Percentiles rank a stretch among this genome's conserved stretches.
These are phyloP conservation scores for Oscheius sp. DNA, from an alignment of 2,888 invertebrate genomes.

Conservation along the genomic window DNA sequence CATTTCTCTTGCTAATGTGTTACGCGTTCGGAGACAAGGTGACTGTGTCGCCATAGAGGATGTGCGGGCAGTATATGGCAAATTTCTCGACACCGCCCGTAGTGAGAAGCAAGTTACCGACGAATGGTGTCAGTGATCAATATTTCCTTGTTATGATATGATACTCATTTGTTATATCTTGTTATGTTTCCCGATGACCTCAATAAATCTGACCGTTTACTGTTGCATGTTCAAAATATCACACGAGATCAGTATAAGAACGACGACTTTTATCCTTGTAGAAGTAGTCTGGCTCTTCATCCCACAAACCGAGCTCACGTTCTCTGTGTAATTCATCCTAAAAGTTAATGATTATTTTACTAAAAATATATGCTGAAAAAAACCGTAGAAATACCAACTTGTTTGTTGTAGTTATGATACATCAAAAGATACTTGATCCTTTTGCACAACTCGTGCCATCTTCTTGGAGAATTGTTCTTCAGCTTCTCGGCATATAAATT, in stretches of 20 bases:
- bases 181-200: slow-evolving; percentile 26
- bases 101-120: slow-evolving; percentile 50
- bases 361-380: not conserved
- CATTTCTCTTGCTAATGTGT: slow-evolving; percentile 93
- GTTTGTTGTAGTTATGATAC: slow-evolving; percentile 73
- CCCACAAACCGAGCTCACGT: slow-evolving; percentile 72
- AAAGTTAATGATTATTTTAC: slow-evolving; percentile 9
- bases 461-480: slow-evolving; percentile 65
- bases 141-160: not conserved
- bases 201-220: slow-evolving; percentile 18
- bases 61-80: slow-evolving; percentile 91
- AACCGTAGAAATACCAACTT: slow-evolving; percentile 39
- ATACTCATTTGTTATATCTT: slow-evolving; percentile 22
- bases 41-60: slow-evolving; percentile 80
- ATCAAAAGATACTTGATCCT: slow-evolving; percentile 71
- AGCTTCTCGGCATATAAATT: slow-evolving; percentile 69
- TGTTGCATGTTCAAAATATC: slow-evolving; percentile 12
- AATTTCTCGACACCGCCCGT: slow-evolving; percentile 92
- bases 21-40: slow-evolving; percentile 80
- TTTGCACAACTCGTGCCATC: slow-evolving; percentile 72
- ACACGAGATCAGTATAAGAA: slow-evolving; percentile 68
- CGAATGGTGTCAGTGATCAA: not conserved
- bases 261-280: slow-evolving; percentile 72
- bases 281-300: slow-evolving; percentile 72
- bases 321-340: slow-evolving; percentile 71